Base-by-base conservation (phyloP, 2,113 vertebrate genomes). In the Ameiurus melas region DNA sequence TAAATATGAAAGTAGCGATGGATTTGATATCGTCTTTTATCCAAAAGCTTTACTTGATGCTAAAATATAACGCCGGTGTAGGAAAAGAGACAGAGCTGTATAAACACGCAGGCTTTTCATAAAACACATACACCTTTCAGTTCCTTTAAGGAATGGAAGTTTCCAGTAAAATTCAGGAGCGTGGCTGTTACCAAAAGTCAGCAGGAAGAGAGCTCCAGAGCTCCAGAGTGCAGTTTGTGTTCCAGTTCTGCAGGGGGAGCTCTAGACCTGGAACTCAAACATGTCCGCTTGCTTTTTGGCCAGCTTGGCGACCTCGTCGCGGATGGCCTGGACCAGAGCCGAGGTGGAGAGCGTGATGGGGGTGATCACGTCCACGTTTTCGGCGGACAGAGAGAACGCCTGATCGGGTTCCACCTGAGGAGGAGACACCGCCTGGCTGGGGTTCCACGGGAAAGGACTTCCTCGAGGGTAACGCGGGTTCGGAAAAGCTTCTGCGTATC, bases 221-320 rank as follows among this genome's bases (percentile, higher is more conserved):
- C 22, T 60, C 75, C 85, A 70, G 25, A 85, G 89, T 85, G 88
- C 86, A 86, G 82, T 77, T 83, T 39, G 89, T 82, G 73, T 86
- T 88, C 70, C 78, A 57, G 68, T 89, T 78, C 91, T 87, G 86
- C 80, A 55, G 78, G 83, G 84, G 88, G 87, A 66, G 68, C 71
- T 85, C 27, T 94, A 96, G 86, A 98, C 96, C 93, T 98, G 97
- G 93, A 99, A 99, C 92, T 99, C 98, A 92, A 99, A 99, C 96
- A 99, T 97, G 90, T 99, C 97, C 1, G 97, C 98, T 91, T 99
- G 98, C 92, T 99, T 99, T 95, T 98, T 99, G 20, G 98, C 98
- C 94, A 99, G 94, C 85, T 99, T 99, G 91, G 98, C 98, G 91
- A 99, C 98, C 89, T 99, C 98, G 88, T 99, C 97, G 1, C 98